phyloP scores from a whole-genome alignment of 64 coral and sea anemone genomes.

The Catalaphyllia jardinei region DNA sequence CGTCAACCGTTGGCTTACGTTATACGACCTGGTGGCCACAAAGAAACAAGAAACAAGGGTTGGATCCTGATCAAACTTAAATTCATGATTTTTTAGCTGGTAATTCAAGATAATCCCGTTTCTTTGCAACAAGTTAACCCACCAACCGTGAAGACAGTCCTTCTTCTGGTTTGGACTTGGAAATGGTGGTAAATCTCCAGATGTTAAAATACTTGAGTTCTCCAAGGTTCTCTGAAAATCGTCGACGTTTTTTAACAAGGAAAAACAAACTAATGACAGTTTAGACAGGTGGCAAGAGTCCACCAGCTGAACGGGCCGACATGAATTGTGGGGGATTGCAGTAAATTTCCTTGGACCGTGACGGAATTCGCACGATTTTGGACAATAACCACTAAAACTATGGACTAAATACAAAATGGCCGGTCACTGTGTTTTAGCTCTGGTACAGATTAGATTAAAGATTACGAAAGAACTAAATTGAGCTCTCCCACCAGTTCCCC shows the following conservation, averaged over 20 bases:
- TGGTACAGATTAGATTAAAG: no score
- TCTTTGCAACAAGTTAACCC: background rate
- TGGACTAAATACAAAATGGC: background rate
- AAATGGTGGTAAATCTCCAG: background rate
- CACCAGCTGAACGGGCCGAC: slow-evolving; percentile 14
- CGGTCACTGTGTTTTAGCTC: no score
- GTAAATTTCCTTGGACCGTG: background rate
- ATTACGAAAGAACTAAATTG: no score
- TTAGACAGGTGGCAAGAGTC: slow-evolving; percentile 9
- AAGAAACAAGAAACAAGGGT: slow-evolving; percentile 21
- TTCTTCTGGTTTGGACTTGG: background rate
- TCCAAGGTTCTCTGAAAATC: background rate
- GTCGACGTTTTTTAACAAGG: background rate
- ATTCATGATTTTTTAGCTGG: background rate
- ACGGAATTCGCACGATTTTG: no score
- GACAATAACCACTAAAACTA: background rate
- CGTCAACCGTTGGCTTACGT: slow-evolving; percentile 27
- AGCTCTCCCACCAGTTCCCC: no score
- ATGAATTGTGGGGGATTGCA: background rate
- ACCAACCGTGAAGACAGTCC: background rate
- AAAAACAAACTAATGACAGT: slow-evolving; percentile 12
- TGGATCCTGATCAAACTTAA: background rate
- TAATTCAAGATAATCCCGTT: background rate
- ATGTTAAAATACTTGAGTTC: slow-evolving; percentile 4
- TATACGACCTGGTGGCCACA: slow-evolving; percentile 44